Evolutionary conservation across 2,888 invertebrate species (phyloP), one percentile per base, ranked within the genome.

Genomic region (Glaucopsyche alexis): DNA sequence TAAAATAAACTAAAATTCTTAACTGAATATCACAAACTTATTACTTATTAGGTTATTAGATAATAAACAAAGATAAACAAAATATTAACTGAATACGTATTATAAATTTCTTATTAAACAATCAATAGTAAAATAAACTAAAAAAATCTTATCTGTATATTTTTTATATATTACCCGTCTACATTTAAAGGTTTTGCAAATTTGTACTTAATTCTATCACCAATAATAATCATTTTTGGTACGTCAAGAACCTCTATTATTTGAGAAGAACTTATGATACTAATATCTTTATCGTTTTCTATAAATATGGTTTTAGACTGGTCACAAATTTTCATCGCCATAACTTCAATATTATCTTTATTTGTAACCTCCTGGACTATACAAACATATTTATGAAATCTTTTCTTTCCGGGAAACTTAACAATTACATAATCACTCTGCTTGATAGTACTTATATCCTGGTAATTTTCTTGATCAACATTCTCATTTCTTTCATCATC

Each of bases 241-340:
- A 70, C 49, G 49, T 70, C 14, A 70, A 70, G 70, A 49, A 70
- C 70, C 29, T 70, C 45, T 45, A 69, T 70, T 69, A 70, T 19
- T 72, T 72, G 71, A 71, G 71, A 71, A 42, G n/a, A 60, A 71
- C 42, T n/a, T 71, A 71, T 71, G 60, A 60, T 9, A 71, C 71
- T 71, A 60, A 71, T 71, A 71, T 71, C 71, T 16, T 60, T 71
- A 71, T 71, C 71, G 60, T 71, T 71, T 71, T 71, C 71, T 71
- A 40, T 71, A 40, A 71, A 71, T 55, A 60, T 16, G 60, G 71
- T 52, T 71, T 66, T 67, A 45, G 47, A 67, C 6, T 67, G n/a
- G 45, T 67, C 16, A 16, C 47, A 67, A 45, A 45, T 45, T 67
- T 9, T 11, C 67, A 67, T 67, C 45, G 67, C 47, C 67, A 67